These are phyloP conservation scores for Metopolophium dirhodum DNA, from an alignment of 1,140 invertebrate species.

Conservation along the genomic window DNA sequence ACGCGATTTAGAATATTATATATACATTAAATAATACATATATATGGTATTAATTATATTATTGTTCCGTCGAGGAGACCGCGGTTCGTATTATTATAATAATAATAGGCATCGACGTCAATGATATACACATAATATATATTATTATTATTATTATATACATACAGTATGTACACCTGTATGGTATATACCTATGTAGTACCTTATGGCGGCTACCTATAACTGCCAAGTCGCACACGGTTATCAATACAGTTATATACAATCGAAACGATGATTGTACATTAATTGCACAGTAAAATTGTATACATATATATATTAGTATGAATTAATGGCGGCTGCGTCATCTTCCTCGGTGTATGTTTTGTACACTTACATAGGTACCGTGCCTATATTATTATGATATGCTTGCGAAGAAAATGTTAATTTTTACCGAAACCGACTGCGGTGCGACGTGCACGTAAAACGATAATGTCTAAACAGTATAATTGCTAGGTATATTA, in stretches of 20 bases:
- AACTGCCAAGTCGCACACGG: not conserved
- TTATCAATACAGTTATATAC: not conserved
- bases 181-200: no score
- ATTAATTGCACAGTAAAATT: not conserved
- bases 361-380: not conserved
- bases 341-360: not conserved
- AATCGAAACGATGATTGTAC: not conserved
- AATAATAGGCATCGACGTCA: not conserved
- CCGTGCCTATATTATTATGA: not conserved
- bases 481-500: not conserved
- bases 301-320: not conserved
- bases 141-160: not conserved
- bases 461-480: not conserved
- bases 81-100: constrained; percentile 11
- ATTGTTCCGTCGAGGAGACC: not conserved
- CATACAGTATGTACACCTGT: no score
- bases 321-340: not conserved
- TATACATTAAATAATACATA: not conserved
- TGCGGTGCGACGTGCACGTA: not conserved
- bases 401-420: not conserved
- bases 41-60: not conserved
- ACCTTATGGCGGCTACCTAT: not conserved
- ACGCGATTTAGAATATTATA: not conserved
- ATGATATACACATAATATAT: not conserved
- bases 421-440: not conserved